Conservation (phyloP, 1,140 invertebrate species). For the Protaetia brevitarsis region DNA sequence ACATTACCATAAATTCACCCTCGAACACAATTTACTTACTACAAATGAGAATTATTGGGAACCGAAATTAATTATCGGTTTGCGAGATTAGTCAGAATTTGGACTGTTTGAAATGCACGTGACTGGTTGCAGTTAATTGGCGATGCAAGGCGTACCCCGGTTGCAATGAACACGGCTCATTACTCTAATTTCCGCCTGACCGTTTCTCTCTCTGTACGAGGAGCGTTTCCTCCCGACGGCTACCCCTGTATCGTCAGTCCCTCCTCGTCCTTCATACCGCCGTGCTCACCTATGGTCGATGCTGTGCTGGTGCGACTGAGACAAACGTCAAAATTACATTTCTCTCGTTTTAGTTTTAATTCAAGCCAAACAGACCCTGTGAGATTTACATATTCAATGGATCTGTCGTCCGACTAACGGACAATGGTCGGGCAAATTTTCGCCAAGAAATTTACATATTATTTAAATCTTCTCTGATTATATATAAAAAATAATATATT, state of each 20-base stretch:
- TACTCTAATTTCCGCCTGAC: constrained; percentile 35
- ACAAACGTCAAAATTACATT: neutral
- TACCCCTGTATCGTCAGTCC: neutral
- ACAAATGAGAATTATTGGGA: constrained; percentile 3
- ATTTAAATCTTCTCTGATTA: neutral
- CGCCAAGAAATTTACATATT: neutral
- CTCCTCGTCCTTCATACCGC: too few species aligned
- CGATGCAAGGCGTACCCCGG: constrained; percentile 31
- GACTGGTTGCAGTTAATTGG: constrained; percentile 31
- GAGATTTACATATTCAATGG: neutral
- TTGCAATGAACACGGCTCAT: constrained; percentile 33
- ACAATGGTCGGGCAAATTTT: neutral
- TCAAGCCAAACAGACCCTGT: neutral
- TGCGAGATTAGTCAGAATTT: constrained; percentile 23
- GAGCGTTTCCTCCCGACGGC: neutral
- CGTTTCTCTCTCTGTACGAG: constrained; percentile 26
- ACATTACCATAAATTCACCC: constrained; percentile 7
- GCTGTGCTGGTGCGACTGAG: neutral
- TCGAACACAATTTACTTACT: neutral
- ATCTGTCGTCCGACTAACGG: neutral
- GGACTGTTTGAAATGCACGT: constrained; percentile 22
- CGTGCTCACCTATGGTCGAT: neutral
- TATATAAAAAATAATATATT: too few species aligned
- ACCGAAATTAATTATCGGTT: constrained; percentile 21
- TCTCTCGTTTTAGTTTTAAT: constrained; percentile 13